Evolutionary conservation across 2,888 invertebrate species (phyloP).

Genomic region (Proisotoma minuta): DNA sequence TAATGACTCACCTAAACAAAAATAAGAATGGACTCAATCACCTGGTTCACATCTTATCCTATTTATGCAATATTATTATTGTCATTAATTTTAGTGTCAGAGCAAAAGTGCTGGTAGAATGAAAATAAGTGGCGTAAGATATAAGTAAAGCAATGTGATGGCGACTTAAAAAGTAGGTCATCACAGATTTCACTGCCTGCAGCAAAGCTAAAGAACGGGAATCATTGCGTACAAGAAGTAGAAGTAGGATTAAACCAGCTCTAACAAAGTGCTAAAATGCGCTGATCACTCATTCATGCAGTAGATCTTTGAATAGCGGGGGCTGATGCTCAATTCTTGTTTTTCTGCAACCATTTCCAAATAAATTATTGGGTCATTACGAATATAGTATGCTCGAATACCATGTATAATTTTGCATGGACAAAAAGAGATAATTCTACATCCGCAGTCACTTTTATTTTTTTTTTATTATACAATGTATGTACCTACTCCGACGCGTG

Average conservation of each 20-base stretch:
- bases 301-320: not conserved
- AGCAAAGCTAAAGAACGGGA: slow-evolving; percentile 1
- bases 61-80: no score
- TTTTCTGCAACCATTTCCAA: not conserved
- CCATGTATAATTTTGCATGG: no score
- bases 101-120: no score
- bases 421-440: no score
- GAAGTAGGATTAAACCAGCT: not conserved
- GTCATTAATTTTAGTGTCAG: no score
- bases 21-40: no score
- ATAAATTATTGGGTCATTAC: not conserved
- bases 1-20: no score
- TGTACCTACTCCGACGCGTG: no score
- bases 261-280: not conserved
- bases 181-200: slow-evolving; percentile 6
- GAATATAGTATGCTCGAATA: no score
- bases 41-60: no score
- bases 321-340: slow-evolving; percentile 1
- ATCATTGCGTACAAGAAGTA: not conserved
- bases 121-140: not conserved
- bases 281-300: not conserved
- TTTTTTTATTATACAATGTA: not conserved
- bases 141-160: slow-evolving; percentile 1
- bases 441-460: slow-evolving; percentile 1
- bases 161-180: slow-evolving; percentile 2